These are phyloP conservation scores for Psittacula derbiana DNA, from an alignment of 2,797 vertebrate genomes.

Conservation along the genomic window DNA sequence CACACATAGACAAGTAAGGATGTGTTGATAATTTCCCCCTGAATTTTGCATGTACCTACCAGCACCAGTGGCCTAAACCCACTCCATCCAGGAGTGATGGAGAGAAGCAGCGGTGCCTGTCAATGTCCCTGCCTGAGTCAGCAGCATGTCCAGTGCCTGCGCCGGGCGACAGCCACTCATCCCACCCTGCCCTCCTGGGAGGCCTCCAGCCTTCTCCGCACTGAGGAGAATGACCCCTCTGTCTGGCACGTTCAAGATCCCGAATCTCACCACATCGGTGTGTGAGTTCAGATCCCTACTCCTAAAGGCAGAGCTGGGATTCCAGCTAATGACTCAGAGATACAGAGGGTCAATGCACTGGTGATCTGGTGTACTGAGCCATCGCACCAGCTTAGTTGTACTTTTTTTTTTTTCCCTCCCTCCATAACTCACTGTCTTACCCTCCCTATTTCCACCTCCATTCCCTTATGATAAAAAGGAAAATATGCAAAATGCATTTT, in stretches of 20 bases:
- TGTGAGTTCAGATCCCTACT: constrained; percentile 73
- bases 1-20: not conserved
- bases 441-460: not conserved
- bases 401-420: not conserved
- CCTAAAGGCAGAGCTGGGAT: constrained; percentile 71
- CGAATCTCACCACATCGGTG: constrained; percentile 30
- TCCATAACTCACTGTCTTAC: not conserved
- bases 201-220: constrained; percentile 64
- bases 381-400: constrained; percentile 53
- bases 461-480: not conserved
- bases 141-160: constrained; percentile 67
- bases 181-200: constrained; percentile 56
- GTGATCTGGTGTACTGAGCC: constrained; percentile 69
- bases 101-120: constrained; percentile 61
- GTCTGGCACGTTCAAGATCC: constrained; percentile 65
- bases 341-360: constrained; percentile 73
- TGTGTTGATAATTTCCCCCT: not conserved
- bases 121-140: constrained; percentile 76
- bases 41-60: constrained; percentile 62
- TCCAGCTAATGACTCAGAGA: constrained; percentile 76
- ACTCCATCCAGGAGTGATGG: constrained; percentile 15
- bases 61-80: constrained; percentile 17
- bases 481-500: constrained; percentile 8
- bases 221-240: constrained; percentile 67
- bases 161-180: constrained; percentile 64